Evolutionary conservation across 2,888 invertebrate genomes (phyloP).

Genomic region (Cremastinae sp.): DNA sequence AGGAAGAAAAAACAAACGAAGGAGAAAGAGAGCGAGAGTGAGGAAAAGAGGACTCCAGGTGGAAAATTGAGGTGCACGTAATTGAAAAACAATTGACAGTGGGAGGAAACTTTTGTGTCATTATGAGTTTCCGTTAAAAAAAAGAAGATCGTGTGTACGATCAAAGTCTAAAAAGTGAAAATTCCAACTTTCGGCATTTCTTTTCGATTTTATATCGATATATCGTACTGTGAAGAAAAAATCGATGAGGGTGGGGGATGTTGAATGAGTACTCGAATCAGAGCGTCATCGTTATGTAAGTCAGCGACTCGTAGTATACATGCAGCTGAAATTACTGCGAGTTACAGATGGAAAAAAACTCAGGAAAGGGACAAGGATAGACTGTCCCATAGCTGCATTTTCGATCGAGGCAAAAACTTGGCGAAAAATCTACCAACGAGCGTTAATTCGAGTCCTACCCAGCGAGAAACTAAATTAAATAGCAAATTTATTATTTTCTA

Average conservation of each 20-base stretch:
- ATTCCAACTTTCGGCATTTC: too few species aligned
- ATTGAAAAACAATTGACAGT: slow-evolving; percentile 51
- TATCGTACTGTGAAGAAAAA: too few species aligned
- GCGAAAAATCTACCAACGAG: too few species aligned
- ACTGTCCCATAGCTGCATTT: slow-evolving; percentile 12
- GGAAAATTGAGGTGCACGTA: slow-evolving; percentile 50
- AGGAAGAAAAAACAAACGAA: neutral
- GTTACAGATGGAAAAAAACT: slow-evolving; percentile 29
- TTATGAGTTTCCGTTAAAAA: slow-evolving; percentile 8
- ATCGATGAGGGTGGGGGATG: neutral
- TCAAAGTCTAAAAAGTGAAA: too few species aligned
- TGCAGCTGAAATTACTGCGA: slow-evolving; percentile 66
- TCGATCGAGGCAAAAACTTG: neutral
- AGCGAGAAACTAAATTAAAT: too few species aligned
- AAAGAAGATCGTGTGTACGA: too few species aligned
- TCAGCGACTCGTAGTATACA: slow-evolving; percentile 58
- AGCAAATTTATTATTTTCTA: too few species aligned
- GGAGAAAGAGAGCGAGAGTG: too few species aligned
- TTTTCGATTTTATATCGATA: too few species aligned
- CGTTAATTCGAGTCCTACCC: too few species aligned
- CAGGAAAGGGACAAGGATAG: slow-evolving; percentile 54
- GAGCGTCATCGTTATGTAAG: slow-evolving; percentile 72
- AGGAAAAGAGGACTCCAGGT: slow-evolving; percentile 18
- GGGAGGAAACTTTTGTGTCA: slow-evolving; percentile 37
- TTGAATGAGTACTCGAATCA: slow-evolving; percentile 57